Percentiles rank a stretch among this genome's conserved stretches.
Conservation (phyloP, 2,113 vertebrate species). For the Eclectus roratus region DNA sequence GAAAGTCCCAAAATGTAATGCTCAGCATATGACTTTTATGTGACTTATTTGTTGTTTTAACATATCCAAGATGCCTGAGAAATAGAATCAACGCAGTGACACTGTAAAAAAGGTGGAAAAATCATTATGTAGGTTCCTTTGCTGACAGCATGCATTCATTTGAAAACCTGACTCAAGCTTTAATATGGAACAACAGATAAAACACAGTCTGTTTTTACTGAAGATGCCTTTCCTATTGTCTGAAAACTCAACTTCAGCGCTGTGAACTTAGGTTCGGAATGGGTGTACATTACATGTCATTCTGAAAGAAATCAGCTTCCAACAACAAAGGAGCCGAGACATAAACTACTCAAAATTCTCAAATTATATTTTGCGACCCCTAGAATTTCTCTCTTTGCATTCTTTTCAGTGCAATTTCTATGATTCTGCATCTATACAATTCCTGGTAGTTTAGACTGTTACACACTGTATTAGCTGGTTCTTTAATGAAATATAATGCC, state of each 20-base stretch:
- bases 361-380: background rate
- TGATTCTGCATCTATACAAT: background rate
- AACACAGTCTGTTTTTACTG: conserved; percentile 15
- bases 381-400: background rate
- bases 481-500: background rate
- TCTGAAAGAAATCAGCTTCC: conserved; percentile 20
- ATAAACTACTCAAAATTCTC: background rate
- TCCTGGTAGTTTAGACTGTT: background rate
- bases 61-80: background rate
- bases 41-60: background rate
- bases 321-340: background rate
- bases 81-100: background rate
- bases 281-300: background rate
- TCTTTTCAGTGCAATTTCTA: background rate
- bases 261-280: background rate
- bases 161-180: background rate
- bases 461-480: background rate
- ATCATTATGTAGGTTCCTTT: background rate
- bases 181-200: conserved; percentile 20
- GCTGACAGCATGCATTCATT: background rate
- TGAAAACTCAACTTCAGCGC: conserved; percentile 6
- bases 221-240: background rate
- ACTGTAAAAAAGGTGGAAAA: background rate
- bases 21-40: background rate
- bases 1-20: background rate